Percentiles rank a stretch among this genome's conserved stretches.
Conservation (phyloP, 2,888 invertebrate species). For the Tenthredo livida region DNA sequence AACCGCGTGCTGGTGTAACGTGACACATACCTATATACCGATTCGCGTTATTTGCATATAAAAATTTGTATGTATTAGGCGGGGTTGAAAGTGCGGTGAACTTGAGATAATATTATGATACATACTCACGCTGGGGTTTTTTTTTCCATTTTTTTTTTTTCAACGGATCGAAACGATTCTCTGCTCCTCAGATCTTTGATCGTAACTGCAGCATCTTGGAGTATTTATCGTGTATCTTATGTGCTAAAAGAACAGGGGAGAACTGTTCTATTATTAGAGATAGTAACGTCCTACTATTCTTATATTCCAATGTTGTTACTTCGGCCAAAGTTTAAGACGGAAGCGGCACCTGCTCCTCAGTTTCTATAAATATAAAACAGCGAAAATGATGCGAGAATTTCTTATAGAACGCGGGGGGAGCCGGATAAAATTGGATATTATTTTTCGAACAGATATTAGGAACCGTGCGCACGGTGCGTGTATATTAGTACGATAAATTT, state of each 20-base stretch:
- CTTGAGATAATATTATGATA: conserved; percentile 9
- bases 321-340: background rate
- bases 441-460: background rate
- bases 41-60: background rate
- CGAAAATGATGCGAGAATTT: conserved; percentile 37
- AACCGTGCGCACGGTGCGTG: background rate
- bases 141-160: background rate
- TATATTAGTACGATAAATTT: background rate
- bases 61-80: background rate
- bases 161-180: background rate
- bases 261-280: conserved; percentile 39
- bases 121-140: background rate
- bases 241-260: background rate
- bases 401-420: conserved; percentile 29
- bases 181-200: background rate
- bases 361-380: conserved; percentile 31
- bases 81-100: background rate
- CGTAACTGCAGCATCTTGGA: background rate
- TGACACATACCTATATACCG: background rate
- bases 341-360: conserved; percentile 12
- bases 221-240: background rate
- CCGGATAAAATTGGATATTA: conserved; percentile 28
- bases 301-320: conserved; percentile 33
- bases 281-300: conserved; percentile 19
- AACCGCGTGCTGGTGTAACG: background rate